Evolutionary conservation across 2,888 invertebrate genomes (phyloP), one percentile per base, ranked within the genome.

Genomic region (Malacosoma neustria): DNA sequence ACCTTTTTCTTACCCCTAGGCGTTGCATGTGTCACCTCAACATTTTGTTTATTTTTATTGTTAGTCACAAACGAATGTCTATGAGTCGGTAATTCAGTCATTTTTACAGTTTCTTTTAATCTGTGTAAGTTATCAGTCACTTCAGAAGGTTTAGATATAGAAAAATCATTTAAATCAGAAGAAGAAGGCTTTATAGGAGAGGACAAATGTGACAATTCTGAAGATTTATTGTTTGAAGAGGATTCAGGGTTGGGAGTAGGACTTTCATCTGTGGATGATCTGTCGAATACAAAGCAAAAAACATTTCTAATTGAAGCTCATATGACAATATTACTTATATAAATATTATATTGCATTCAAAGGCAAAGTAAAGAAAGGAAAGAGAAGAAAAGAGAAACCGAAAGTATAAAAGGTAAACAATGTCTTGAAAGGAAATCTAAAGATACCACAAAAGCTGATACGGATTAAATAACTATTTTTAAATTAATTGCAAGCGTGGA

Each of bases 231-330:
- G 51, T 80, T 82, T 73, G 59, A 76, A 46, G 85, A 60, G 67
- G 76, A 61, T 55, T 64, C 61, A 48, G 81, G 67, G 51, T 58
- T 61, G 43, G 59, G 71, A 57, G 57, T 71, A 57, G 72, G 74
- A 72, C 61, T 85, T 74, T 84, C 82, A 75, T 82, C 81, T 68
- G 82, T 75, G 62, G 87, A 76, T 74, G 80, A 87, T 87, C 87
- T 87, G 87, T 85, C 77, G 80, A 87, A 85, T 82, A 85, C 62
- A 86, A 85, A 85, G 79, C 77, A 81, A 72, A 80, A 81, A 66
- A 76, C 71, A 66, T 72, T 72, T 80, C 85, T 84, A 79, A 76
- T 72, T 74, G 54, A 74, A 76, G 70, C 72, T 72, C 61, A 61
- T 57, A 49, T 48, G 47, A 54, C 40, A 48, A 37, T 50, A 56